Conservation (phyloP, 2,113 vertebrate species). For the Amphiprion percula region DNA sequence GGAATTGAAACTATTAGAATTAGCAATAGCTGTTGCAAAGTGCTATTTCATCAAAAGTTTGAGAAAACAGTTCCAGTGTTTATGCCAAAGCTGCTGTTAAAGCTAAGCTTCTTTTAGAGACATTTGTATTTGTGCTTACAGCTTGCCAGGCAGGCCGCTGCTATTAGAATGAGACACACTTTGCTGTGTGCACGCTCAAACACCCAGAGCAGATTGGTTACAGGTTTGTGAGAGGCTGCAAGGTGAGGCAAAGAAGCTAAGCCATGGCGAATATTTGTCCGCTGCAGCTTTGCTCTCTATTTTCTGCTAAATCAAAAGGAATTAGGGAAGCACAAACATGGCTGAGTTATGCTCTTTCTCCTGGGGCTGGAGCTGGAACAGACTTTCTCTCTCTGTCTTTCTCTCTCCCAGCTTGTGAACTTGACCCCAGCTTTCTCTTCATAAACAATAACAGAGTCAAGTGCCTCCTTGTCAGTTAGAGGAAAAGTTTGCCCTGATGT, state of each 20-base stretch:
- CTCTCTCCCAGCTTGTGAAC: slow-evolving; percentile 65
- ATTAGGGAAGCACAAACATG: slow-evolving; percentile 74
- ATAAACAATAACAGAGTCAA: slow-evolving; percentile 80
- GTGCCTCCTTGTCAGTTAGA: slow-evolving; percentile 60
- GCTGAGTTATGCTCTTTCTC: slow-evolving; percentile 70
- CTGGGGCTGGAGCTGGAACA: slow-evolving; percentile 59
- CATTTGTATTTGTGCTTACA: slow-evolving; percentile 75
- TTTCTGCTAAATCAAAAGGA: slow-evolving; percentile 79
- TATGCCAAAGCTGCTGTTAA: slow-evolving; percentile 72
- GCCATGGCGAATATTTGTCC: slow-evolving; percentile 55
- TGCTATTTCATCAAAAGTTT: slow-evolving; percentile 71
- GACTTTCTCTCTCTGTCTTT: slow-evolving; percentile 46
- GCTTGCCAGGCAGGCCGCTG: slow-evolving; percentile 25
- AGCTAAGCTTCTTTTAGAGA: slow-evolving; percentile 73
- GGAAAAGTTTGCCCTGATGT: slow-evolving; percentile 68
- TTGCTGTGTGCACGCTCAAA: slow-evolving; percentile 7
- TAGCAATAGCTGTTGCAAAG: slow-evolving; percentile 70
- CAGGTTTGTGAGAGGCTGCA: slow-evolving; percentile 36
- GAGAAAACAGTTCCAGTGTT: slow-evolving; percentile 71
- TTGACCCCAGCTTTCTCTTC: slow-evolving; percentile 75
- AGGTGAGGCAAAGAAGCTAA: slow-evolving; percentile 53
- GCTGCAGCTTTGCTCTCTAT: slow-evolving; percentile 65
- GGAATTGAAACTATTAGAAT: slow-evolving; percentile 81
- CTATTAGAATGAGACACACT: slow-evolving; percentile 39
- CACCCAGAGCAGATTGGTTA: background rate